Base-by-base conservation (phyloP, 2,797 vertebrate genomes). In the Thunnus albacares region DNA sequence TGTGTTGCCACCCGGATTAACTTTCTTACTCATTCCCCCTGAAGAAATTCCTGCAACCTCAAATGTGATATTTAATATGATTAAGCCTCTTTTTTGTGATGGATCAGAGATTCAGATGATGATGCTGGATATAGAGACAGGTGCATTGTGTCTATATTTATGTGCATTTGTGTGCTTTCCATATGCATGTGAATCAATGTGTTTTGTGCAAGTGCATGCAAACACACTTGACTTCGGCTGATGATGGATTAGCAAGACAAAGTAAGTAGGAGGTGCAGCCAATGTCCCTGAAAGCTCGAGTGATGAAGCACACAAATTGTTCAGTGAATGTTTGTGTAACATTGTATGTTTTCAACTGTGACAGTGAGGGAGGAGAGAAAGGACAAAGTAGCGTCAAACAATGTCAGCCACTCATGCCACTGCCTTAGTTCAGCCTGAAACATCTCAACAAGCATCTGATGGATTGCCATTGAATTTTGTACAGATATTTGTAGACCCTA, bases 211-310 rank as follows among this genome's bases (percentile, higher is more conserved):
- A 28, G 35, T 14, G 41, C 62, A 61, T 47, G 12, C 15, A 45
- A 70, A 56, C 13, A 43, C 33, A 52, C 9, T 51, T 53, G 26
- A 70, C 43, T 45, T 58, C 20, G 51, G 56, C 26, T 57, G 57
- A 63, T 70, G 70, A 70, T 1, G 4, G 26, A 58, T 73, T 14
- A 81, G 9, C 65, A 64, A 70, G 41, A 65, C 13, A 6, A 5
- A 52, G 59, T 3, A 73, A 73, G 80, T 71, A 26, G 72, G 71
- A 84, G 80, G 80, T 64, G 47, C 11, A 49, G 56, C 45, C 30
- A 35, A 70, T 68, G 80, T 75, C 33, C 47, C 60, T 63, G 65
- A 17, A 79, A 63, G 30, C 65, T 55, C 0, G 2, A 58, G 65
- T 70, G 75, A 68, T 2, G 6, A 51, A 66, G 24, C 30, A 49